Base-by-base conservation (phyloP, 2,113 vertebrate species). In the Malurus elegans region DNA sequence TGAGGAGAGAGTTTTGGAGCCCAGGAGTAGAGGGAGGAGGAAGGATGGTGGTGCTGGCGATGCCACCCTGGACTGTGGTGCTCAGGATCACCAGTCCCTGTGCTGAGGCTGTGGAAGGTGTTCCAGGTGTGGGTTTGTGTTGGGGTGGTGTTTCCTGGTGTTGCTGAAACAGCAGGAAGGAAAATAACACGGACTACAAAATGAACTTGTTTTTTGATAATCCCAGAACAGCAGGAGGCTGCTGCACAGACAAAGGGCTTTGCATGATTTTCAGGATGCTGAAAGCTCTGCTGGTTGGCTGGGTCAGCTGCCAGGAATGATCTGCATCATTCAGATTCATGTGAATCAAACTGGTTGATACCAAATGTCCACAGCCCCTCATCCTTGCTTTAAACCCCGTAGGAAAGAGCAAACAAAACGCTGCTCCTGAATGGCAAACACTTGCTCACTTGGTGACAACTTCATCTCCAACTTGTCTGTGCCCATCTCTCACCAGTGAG, bases 281-380 rank as follows among this genome's bases (percentile, higher is more conserved):
- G 84, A 16, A 48, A 82, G 72, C 82, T 80, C 83, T 91, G 88
- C 73, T 69, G 74, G 88, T 92, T 95, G 75, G 47, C 84, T 80
- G 69, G 88, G 38, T 45, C 90, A 93, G 79, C 86, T 93, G 64
- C 17, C 9, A 36, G 71, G 45, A 54, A 9, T 32, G 74, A 60
- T 61, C 40, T 85, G 45, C 15, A 62, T 79, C 57, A 9, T 29
- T 80, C 34, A 36, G 23, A 75, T 34, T 69, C 32, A 11, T 1
- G 26, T 66, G 47, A 70, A 38, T 38, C 38, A 50, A 93, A 36
- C 76, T 95, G 65, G 17, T 56, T 69, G 50, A 32, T 51, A 54
- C 42, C 31, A 54, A 53, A 72, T 34, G 29, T 57, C 56, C 31
- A 8, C 0, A 0, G 34, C 51, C 29, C 21, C 48, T 57, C 1